These are phyloP conservation scores for Xylocampa areola DNA, from an alignment of 2,888 invertebrate genomes.

Conservation along the genomic window DNA sequence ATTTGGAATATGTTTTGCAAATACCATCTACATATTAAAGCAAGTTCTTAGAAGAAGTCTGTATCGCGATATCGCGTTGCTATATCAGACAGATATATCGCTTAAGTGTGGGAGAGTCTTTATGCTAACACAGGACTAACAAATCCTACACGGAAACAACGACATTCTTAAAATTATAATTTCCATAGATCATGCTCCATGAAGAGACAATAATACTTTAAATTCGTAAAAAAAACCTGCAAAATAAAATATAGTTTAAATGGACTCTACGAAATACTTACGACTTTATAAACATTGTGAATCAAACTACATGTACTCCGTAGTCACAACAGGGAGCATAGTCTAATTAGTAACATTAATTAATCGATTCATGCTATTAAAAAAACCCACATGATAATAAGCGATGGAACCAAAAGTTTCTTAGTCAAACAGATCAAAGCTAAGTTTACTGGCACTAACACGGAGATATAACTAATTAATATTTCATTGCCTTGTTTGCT, in stretches of 20 bases:
- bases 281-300: conserved; percentile 10
- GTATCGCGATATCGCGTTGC: neutral
- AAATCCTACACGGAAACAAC: conserved; percentile 62
- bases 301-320: conserved; percentile 49
- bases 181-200: conserved; percentile 50
- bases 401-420: conserved; percentile 75
- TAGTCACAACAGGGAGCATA: conserved; percentile 67
- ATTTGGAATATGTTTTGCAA: too few relatives aligned
- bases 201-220: conserved; percentile 23
- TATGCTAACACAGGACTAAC: conserved; percentile 54
- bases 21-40: too few relatives aligned
- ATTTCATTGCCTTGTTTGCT: conserved; percentile 15
- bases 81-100: neutral
- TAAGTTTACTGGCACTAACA: conserved; percentile 58
- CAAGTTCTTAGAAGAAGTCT: neutral
- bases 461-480: conserved; percentile 53
- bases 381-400: conserved; percentile 89
- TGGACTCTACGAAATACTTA: conserved; percentile 34
- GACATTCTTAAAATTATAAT: conserved; percentile 49
- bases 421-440: conserved; percentile 69
- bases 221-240: conserved; percentile 16
- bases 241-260: conserved; percentile 32
- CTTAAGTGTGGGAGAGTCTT: conserved; percentile 21
- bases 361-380: conserved; percentile 84
- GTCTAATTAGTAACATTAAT: conserved; percentile 63